A percentile compares a stretch with the other conserved stretches of the same genome.
phyloP scores from a whole-genome alignment of 2,113 vertebrate species.

The Bothrops jararaca region DNA sequence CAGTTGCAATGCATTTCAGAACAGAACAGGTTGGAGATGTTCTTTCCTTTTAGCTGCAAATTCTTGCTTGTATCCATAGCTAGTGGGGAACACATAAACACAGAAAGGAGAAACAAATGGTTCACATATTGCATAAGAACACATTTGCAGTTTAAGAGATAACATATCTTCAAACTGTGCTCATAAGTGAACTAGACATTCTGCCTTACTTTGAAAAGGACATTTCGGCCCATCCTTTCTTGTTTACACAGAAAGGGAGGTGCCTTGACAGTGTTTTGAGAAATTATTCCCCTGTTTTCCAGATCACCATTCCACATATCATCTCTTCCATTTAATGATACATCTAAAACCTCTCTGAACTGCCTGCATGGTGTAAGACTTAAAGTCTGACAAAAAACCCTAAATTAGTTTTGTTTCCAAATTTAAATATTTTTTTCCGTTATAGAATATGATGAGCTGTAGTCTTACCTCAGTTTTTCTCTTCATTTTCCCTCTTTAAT shows the following conservation, averaged over 20 bases:
- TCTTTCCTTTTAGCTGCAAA: not conserved
- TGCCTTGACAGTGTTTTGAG: not conserved
- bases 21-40: not conserved
- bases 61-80: not conserved
- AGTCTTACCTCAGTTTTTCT: not conserved
- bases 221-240: not conserved
- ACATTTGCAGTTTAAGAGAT: not conserved
- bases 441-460: not conserved
- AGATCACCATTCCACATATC: not conserved
- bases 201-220: not conserved
- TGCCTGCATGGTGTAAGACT: not conserved
- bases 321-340: not conserved
- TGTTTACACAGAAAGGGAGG: slow-evolving; percentile 16
- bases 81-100: not conserved
- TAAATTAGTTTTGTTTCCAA: not conserved
- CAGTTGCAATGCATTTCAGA: not conserved
- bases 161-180: slow-evolving; percentile 1
- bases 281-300: slow-evolving; percentile 8
- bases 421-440: slow-evolving; percentile 24
- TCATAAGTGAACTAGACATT: not conserved
- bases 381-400: not conserved
- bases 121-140: not conserved
- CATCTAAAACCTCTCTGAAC: not conserved
- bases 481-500: not conserved
- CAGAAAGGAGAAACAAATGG: slow-evolving; percentile 1